phyloP scores from a whole-genome alignment of 2,113 vertebrate genomes.

The Petrocephalus microphthalmus region DNA sequence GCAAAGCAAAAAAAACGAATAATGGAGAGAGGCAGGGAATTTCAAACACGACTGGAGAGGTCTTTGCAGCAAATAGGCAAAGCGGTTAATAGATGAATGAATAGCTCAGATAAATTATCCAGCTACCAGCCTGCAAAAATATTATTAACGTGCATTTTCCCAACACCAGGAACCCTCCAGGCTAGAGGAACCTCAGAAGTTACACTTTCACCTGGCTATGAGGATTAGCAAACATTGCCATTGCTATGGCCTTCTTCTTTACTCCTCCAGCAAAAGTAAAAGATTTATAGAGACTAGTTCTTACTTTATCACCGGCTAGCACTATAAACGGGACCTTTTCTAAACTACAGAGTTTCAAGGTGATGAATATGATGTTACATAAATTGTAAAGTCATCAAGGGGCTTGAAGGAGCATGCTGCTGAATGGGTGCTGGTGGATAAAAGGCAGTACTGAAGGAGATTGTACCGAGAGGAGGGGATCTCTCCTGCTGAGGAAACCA shows the following conservation, averaged over 20 bases:
- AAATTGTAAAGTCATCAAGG: neutral
- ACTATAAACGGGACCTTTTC: neutral
- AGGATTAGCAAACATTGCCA: neutral
- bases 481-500: constrained; percentile 68
- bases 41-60: constrained; percentile 39
- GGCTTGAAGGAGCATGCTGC: neutral
- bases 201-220: neutral
- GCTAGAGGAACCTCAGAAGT: neutral
- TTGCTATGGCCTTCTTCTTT: neutral
- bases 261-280: neutral
- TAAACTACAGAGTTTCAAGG: neutral
- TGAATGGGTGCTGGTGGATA: neutral
- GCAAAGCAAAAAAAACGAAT: neutral
- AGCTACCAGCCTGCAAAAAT: neutral
- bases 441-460: neutral
- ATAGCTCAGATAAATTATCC: neutral
- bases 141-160: neutral
- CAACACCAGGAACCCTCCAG: neutral
- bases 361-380: neutral
- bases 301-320: neutral
- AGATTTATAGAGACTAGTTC: neutral
- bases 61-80: neutral
- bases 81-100: constrained; percentile 45
- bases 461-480: constrained; percentile 64
- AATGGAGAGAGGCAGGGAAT: neutral